Conservation (phyloP, 2,888 invertebrate species). For the Tachina grossa region DNA sequence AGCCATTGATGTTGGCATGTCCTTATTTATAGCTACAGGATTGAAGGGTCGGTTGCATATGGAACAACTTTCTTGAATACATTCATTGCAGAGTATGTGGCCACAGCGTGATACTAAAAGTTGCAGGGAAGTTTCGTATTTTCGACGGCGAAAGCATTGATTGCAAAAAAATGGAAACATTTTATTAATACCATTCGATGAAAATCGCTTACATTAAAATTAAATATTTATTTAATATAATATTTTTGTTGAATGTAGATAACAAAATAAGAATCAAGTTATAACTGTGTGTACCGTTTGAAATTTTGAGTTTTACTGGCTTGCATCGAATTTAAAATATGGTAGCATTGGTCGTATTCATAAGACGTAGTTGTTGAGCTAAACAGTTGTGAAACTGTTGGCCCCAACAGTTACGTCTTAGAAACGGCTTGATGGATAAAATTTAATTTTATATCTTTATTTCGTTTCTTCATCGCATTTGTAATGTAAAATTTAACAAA, state of each 20-base stretch:
- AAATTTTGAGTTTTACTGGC: too few species aligned
- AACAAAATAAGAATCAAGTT: background rate
- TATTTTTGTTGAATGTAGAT: background rate
- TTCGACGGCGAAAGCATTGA: constrained; percentile 65
- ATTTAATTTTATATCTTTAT: too few species aligned
- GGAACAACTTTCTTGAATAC: constrained; percentile 57
- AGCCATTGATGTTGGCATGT: constrained; percentile 65
- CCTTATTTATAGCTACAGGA: constrained; percentile 55
- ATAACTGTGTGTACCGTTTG: too few species aligned
- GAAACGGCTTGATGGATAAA: too few species aligned
- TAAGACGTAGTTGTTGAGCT: too few species aligned
- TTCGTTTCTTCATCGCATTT: too few species aligned
- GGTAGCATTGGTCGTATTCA: too few species aligned
- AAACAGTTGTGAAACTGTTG: too few species aligned
- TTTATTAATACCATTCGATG: background rate
- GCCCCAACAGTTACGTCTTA: too few species aligned
- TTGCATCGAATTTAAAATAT: too few species aligned
- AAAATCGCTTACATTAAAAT: background rate
- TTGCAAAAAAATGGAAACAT: constrained; percentile 71
- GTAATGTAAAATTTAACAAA: too few species aligned
- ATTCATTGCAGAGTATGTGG: constrained; percentile 69
- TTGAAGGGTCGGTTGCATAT: constrained; percentile 64
- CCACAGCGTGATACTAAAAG: constrained; percentile 69
- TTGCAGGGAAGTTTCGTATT: constrained; percentile 35
- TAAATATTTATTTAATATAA: background rate